Conservation (phyloP, 92 coral and sea anemone species). For the Epizoanthus illoricatus region DNA sequence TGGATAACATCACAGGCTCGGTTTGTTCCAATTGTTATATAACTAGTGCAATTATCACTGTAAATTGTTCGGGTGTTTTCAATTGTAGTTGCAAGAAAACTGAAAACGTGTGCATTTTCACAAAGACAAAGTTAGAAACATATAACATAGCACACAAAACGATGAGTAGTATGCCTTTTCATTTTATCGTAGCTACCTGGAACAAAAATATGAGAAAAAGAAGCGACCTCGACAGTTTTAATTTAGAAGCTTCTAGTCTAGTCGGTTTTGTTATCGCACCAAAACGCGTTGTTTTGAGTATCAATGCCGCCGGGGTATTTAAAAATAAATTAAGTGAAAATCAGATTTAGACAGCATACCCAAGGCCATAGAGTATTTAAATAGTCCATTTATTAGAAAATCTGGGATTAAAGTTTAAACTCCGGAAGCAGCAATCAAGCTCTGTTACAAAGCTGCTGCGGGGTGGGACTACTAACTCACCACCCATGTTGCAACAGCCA, state of each 20-base stretch:
- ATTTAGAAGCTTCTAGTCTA: constrained; percentile 1
- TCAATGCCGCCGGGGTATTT: background rate
- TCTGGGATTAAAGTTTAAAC: background rate
- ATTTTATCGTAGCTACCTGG: too few relatives aligned
- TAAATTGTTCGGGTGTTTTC: background rate
- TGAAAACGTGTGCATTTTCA: background rate
- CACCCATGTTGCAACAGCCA: constrained; percentile 3
- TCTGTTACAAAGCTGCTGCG: background rate
- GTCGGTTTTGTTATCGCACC: background rate
- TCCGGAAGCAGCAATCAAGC: background rate
- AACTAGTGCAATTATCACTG: background rate
- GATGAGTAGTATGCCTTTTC: too few relatives aligned
- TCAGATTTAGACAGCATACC: constrained; percentile 1
- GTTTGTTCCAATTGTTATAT: too few relatives aligned
- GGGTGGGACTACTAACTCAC: background rate
- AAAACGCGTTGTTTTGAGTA: background rate
- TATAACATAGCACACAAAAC: background rate
- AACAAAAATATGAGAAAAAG: background rate
- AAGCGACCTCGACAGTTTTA: background rate
- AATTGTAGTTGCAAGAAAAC: background rate
- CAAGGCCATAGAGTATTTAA: background rate
- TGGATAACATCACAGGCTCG: too few relatives aligned
- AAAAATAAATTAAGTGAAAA: constrained; percentile 23
- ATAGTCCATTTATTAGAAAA: constrained; percentile 6
- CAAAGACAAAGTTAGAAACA: background rate